Conservation (phyloP, 2,113 vertebrate species). For the Microcebus lehilahytsara region DNA sequence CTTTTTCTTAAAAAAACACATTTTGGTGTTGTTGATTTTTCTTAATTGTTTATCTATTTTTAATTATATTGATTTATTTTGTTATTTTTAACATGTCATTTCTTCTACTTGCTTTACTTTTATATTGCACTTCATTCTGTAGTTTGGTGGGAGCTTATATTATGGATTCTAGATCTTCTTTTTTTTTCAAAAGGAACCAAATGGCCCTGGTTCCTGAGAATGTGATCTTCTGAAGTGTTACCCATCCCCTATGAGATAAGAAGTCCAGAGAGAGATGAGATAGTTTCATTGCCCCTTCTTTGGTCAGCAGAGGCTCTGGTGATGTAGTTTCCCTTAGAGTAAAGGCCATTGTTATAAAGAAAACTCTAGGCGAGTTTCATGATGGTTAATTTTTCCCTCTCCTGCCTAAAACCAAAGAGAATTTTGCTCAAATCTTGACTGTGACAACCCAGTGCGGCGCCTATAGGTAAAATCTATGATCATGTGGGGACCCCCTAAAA, state of each 20-base stretch:
- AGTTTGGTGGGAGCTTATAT: background rate
- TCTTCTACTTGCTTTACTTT: background rate
- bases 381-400: background rate
- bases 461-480: background rate
- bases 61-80: background rate
- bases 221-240: background rate
- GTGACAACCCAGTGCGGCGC: background rate
- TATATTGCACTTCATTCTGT: background rate
- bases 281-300: background rate
- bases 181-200: background rate
- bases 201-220: background rate
- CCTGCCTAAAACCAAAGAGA: background rate
- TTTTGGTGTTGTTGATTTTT: background rate
- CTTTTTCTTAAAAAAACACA: background rate
- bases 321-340: background rate
- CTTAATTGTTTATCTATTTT: background rate
- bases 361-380: background rate
- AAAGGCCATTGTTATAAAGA: background rate
- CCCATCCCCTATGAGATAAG: fast-evolving
- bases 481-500: fast-evolving
- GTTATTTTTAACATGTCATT: background rate
- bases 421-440: background rate
- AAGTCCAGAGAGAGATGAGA: background rate
- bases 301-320: background rate
- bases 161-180: no score